Evolutionary conservation across 2,888 invertebrate genomes (phyloP), one percentile per base, ranked within the genome.

Genomic region (Griposia aprilina): DNA sequence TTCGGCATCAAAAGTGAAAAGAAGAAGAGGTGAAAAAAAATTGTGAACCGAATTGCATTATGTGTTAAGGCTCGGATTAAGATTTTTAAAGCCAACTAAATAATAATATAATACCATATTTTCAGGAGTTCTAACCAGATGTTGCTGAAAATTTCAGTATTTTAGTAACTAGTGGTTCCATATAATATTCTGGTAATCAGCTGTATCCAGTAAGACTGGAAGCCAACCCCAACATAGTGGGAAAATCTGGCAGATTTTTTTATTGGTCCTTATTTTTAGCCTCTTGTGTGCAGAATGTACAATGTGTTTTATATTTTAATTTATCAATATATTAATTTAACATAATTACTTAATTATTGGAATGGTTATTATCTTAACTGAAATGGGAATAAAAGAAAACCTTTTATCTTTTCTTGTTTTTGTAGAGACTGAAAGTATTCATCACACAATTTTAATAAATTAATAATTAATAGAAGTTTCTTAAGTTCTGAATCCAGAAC

Each of bases 261-360:
- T 0, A 26, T 48, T 13, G 4, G 0, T 57, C 8, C 2, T 23
- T 50, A 4, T 15, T n/a, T 26, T 30, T 23, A 84, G 82, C 82
- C 82, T 82, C 84, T 62, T 57, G 4, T 30, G 57, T 74, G 80
- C 57, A 59, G 79, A 66, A 70, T 82, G 8, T 84, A 83, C 68
- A 78, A 8, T 7, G 45, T 63, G n/a, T 52, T 57, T 11, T 23
- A 36, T 50, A 65, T 26, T 50, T 50, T 41, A 48, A 30, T 60
- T 15, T 60, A 70, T 20, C 13, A 60, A 71, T 71, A 83, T 78
- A 81, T 70, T 76, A 81, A 62, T 76, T 55, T 66, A 66, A 68
- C 57, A 62, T 30, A 63, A 76, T 26, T 13, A 17, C 3, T 63
- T 48, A 63, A 52, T 55, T 73, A 83, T 36, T 81, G 78, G 81